phyloP scores from a whole-genome alignment of 2,113 vertebrate species.

The Lucifuga dentata region DNA sequence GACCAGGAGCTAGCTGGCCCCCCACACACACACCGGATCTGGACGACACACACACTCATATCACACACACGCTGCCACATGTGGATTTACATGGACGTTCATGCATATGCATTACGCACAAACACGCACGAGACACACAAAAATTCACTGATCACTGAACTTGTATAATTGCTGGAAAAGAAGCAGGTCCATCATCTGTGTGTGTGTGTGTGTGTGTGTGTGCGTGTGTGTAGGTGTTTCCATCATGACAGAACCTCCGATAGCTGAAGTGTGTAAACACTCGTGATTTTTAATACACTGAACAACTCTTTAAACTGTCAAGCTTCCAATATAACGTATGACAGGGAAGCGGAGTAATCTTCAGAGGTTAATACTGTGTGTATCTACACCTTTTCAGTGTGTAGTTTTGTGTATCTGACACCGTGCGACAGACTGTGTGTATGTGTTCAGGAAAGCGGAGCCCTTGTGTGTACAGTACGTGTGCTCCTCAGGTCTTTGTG shows the following conservation, averaged over 20 bases:
- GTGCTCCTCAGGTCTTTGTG: slow-evolving; percentile 34
- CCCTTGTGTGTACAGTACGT: slow-evolving; percentile 25
- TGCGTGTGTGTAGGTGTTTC: slow-evolving; percentile 24
- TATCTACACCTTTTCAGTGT: slow-evolving; percentile 30
- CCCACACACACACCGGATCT: slow-evolving; percentile 27
- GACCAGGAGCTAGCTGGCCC: slow-evolving; percentile 85
- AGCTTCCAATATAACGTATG: slow-evolving; percentile 46
- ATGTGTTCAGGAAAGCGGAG: no score
- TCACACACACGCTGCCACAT: slow-evolving; percentile 21
- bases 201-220: slow-evolving; percentile 33
- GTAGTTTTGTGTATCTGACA: slow-evolving; percentile 3
- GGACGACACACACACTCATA: slow-evolving; percentile 18
- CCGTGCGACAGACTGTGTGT: background rate
- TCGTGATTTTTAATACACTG: slow-evolving; percentile 47
- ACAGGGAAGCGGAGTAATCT: slow-evolving; percentile 44
- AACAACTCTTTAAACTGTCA: slow-evolving; percentile 68
- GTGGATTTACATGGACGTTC: slow-evolving; percentile 19
- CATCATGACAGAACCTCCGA: slow-evolving; percentile 36
- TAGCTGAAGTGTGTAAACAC: slow-evolving; percentile 57
- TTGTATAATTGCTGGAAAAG: background rate
- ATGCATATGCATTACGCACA: slow-evolving; percentile 12
- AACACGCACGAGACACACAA: slow-evolving; percentile 5
- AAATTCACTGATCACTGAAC: slow-evolving; percentile 1
- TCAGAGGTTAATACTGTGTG: slow-evolving; percentile 52
- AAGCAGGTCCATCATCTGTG: slow-evolving; percentile 26